Evolutionary conservation across 2,113 vertebrate genomes (phyloP).

Genomic region (Euleptes europaea): DNA sequence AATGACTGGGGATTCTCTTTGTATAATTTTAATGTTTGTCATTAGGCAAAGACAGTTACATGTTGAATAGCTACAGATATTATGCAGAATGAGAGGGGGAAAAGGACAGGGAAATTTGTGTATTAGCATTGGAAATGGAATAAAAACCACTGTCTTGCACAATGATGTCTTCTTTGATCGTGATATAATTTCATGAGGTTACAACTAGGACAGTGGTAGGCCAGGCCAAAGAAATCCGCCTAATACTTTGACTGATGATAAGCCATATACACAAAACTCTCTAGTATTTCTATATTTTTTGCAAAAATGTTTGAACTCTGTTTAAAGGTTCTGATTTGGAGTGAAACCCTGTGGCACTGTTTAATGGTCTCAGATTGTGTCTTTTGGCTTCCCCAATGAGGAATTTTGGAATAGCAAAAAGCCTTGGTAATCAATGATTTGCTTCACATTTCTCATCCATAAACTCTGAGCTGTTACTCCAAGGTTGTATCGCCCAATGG

Average conservation of each 20-base stretch:
- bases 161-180: neutral
- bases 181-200: neutral
- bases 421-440: too few relatives aligned
- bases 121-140: constrained; percentile 36
- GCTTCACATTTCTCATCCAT: too few relatives aligned
- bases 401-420: too few relatives aligned
- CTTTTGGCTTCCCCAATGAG: too few relatives aligned
- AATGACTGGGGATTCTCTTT: constrained; percentile 45
- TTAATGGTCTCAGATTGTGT: too few relatives aligned
- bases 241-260: neutral
- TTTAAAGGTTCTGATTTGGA: too few relatives aligned
- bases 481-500: too few relatives aligned
- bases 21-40: constrained; percentile 45
- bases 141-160: neutral
- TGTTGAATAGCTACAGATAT: constrained; percentile 28
- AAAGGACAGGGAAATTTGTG: constrained; percentile 10
- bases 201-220: neutral
- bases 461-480: too few relatives aligned
- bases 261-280: neutral
- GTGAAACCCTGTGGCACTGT: too few relatives aligned
- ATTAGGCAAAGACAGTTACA: neutral
- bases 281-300: too few relatives aligned
- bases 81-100: neutral
- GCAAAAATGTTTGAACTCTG: too few relatives aligned
- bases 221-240: neutral